A percentile compares a stretch with the other conserved stretches of the same genome.
Evolutionary conservation across 2,888 invertebrate genomes (phyloP).

Genomic region (Dinocampus coccinellae): DNA sequence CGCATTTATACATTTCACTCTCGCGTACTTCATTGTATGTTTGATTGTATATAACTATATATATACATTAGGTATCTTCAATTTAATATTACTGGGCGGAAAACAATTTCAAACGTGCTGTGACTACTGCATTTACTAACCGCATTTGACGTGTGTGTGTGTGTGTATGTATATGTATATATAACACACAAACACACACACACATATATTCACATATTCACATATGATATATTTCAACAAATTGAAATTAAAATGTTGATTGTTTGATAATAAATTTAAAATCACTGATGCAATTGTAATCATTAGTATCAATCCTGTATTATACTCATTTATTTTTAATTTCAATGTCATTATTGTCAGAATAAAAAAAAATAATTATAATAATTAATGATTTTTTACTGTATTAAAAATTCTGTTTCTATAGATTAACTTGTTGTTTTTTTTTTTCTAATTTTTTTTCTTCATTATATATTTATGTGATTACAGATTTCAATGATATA

Average conservation of each 20-base stretch:
- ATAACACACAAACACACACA: not conserved
- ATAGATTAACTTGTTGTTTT: too few relatives aligned
- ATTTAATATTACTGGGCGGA: constrained; percentile 1
- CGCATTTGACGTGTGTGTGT: not conserved
- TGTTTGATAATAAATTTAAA: too few relatives aligned
- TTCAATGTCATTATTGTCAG: too few relatives aligned
- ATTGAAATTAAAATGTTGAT: not conserved
- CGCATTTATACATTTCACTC: not conserved
- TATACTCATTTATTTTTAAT: not conserved
- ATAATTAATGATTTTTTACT: too few relatives aligned
- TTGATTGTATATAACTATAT: not conserved
- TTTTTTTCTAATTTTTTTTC: too few relatives aligned
- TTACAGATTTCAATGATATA: not conserved
- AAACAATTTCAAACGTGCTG: constrained; percentile 13
- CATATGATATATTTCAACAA: not conserved
- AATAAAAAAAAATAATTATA: too few relatives aligned
- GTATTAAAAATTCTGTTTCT: too few relatives aligned
- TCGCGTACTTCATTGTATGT: not conserved
- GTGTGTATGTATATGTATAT: not conserved
- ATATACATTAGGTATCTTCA: not conserved
- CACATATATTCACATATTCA: too few relatives aligned
- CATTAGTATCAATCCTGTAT: not conserved
- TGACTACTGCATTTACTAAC: not conserved
- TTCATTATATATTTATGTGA: not conserved
- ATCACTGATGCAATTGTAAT: not conserved